Conservation (phyloP, 2,113 vertebrate species). For the Equus przewalskii region DNA sequence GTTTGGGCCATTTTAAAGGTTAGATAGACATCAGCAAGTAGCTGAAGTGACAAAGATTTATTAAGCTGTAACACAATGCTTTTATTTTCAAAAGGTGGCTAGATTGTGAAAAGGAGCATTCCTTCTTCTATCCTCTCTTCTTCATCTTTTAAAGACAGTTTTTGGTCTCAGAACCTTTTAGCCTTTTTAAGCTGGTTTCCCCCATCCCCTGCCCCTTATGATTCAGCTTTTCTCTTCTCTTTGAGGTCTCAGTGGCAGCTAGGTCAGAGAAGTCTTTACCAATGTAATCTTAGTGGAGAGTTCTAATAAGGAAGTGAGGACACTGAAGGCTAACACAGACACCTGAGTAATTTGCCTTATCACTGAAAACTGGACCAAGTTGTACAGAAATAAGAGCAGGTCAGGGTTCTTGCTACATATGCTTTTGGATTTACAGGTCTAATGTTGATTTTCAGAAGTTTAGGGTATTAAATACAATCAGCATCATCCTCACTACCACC, state of each 20-base stretch:
- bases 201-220: neutral
- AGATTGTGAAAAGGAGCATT: constrained; percentile 27
- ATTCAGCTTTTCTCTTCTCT: constrained; percentile 49
- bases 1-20: neutral
- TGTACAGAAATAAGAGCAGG: neutral
- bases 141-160: neutral
- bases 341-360: neutral
- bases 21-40: neutral
- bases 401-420: neutral
- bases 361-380: neutral
- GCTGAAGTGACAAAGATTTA: constrained; percentile 19
- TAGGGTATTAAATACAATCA: neutral
- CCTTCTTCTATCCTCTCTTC: neutral
- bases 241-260: constrained; percentile 39
- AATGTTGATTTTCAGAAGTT: neutral
- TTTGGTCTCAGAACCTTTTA: constrained; percentile 32
- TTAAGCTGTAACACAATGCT: neutral
- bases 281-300: neutral
- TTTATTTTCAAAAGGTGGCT: constrained; percentile 7
- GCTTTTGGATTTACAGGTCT: neutral
- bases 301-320: neutral
- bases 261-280: constrained; percentile 25
- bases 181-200: neutral
- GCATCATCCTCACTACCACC: neutral
- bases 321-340: neutral